phyloP scores from a whole-genome alignment of 2,113 vertebrate species.

The Triplophysa rosa region DNA sequence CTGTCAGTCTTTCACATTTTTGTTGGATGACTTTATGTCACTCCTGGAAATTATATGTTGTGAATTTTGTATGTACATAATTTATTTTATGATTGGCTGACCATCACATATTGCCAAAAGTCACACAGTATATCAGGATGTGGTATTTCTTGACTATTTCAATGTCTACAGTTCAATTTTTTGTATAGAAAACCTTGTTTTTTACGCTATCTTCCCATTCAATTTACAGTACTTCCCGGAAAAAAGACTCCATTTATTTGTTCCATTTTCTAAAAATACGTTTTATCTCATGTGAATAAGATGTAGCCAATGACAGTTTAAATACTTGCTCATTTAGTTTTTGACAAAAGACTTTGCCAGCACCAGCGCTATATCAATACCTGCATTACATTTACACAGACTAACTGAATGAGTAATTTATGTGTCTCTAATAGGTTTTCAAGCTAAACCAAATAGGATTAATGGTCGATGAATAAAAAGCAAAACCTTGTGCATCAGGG shows the following conservation, averaged over 20 bases:
- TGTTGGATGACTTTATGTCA: no score
- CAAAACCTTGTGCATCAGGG: conserved; percentile 53
- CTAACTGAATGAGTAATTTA: conserved; percentile 31
- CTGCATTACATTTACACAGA: conserved; percentile 24
- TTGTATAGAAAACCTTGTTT: neutral
- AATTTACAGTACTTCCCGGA: conserved; percentile 1
- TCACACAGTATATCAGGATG: no score
- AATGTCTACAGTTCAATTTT: neutral
- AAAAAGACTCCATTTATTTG: conserved; percentile 3
- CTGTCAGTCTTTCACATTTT: no score
- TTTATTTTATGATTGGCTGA: no score
- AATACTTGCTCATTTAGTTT: conserved; percentile 19
- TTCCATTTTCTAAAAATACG: conserved; percentile 30
- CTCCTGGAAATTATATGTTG: no score
- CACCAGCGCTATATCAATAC: conserved; percentile 21
- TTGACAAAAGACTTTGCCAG: conserved; percentile 8
- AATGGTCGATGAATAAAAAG: conserved; percentile 54
- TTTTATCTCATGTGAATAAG: conserved; percentile 26
- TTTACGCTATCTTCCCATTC: conserved; percentile 13
- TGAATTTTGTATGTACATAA: no score
- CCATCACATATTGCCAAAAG: no score
- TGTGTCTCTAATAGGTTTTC: conserved; percentile 44
- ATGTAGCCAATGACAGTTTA: conserved; percentile 5
- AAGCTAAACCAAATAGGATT: conserved; percentile 54
- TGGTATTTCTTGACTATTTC: no score